Conservation (phyloP, 2,888 invertebrate species). For the Eupithecia subumbrata region DNA sequence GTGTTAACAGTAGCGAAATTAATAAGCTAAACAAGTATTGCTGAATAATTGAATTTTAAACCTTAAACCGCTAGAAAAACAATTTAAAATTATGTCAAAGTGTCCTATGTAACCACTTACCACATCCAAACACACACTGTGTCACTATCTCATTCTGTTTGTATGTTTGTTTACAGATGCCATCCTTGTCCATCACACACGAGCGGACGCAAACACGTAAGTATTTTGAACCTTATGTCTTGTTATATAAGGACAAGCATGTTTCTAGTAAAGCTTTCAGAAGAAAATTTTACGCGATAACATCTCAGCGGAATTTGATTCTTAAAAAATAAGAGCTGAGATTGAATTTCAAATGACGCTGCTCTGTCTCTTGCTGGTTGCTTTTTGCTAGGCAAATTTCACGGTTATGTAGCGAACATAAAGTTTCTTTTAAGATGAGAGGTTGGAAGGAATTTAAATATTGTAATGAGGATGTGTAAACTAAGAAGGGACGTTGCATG, state of each 20-base stretch:
- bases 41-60: background rate
- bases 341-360: conserved; percentile 42
- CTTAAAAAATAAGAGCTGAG: conserved; percentile 38
- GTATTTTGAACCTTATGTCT: conserved; percentile 51
- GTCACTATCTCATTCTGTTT: conserved; percentile 51
- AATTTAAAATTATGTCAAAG: background rate
- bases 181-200: conserved; percentile 61
- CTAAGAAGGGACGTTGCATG: conserved; percentile 57
- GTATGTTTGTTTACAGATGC: conserved; percentile 68
- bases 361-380: background rate
- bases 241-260: conserved; percentile 7
- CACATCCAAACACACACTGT: conserved; percentile 20
- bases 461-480: conserved; percentile 64
- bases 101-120: conserved; percentile 5
- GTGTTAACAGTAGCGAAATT: too few relatives aligned
- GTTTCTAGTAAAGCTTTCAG: conserved; percentile 38
- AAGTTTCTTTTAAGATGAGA: conserved; percentile 38
- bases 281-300: conserved; percentile 40
- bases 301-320: conserved; percentile 47
- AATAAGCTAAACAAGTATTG: too few relatives aligned
- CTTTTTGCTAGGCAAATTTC: conserved; percentile 16
- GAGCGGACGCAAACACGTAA: conserved; percentile 60
- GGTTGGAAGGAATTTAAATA: conserved; percentile 56
- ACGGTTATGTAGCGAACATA: conserved; percentile 24
- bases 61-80: background rate